A percentile compares a stretch with the other conserved stretches of the same genome.
phyloP scores from a whole-genome alignment of 2,113 vertebrate species.

The Pungitius pungitius region DNA sequence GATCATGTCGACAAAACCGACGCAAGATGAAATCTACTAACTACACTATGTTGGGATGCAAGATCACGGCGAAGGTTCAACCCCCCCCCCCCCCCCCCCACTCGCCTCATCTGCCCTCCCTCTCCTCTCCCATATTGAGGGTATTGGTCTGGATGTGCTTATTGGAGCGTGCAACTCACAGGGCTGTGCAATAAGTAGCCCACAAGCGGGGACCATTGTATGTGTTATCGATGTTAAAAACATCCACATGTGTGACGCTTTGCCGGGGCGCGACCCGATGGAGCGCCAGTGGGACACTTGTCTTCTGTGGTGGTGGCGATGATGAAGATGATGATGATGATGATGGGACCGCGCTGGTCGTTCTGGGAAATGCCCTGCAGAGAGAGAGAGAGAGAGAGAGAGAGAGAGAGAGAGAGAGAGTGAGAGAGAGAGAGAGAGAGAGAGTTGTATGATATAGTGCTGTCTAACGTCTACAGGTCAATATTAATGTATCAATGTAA shows the following conservation, averaged over 20 bases:
- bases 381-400: conserved; percentile 43
- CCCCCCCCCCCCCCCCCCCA: neutral
- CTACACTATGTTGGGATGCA: conserved; percentile 31
- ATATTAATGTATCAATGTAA: conserved; percentile 34
- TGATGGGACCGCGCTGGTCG: conserved; percentile 57
- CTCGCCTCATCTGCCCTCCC: neutral
- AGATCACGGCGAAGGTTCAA: conserved; percentile 30
- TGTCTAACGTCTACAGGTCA: conserved; percentile 53
- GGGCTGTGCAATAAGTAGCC: conserved; percentile 50
- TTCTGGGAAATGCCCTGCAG: conserved; percentile 74
- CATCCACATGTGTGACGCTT: neutral
- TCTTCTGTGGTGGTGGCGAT: conserved; percentile 48
- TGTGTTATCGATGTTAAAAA: conserved; percentile 36
- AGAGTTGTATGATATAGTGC: conserved; percentile 33
- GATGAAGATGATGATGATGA: conserved; percentile 49
- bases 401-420: conserved; percentile 47
- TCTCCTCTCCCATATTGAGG: conserved; percentile 40
- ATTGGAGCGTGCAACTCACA: conserved; percentile 70
- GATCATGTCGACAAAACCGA: conserved; percentile 39
- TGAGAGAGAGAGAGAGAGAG: conserved; percentile 51
- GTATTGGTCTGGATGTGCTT: conserved; percentile 64
- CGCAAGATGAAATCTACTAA: conserved; percentile 4
- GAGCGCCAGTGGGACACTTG: conserved; percentile 57
- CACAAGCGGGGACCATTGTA: conserved; percentile 49
- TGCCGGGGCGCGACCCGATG: conserved; percentile 41